phyloP scores from a whole-genome alignment of 2,888 invertebrate species.

The Chrysopilus asiliformis region DNA sequence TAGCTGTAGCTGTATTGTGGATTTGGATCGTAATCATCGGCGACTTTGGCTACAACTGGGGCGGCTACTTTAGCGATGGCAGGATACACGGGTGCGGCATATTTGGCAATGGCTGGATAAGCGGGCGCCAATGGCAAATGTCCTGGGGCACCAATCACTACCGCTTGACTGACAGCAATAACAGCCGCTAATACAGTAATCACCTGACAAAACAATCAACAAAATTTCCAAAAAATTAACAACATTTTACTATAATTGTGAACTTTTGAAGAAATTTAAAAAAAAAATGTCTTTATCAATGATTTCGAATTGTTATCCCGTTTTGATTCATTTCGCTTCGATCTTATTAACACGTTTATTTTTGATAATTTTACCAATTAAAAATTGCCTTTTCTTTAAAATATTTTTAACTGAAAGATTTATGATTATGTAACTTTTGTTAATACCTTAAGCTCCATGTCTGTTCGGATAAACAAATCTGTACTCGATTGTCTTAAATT shows the following conservation, averaged over 20 bases:
- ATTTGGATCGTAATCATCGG: constrained; percentile 37
- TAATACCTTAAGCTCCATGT: constrained; percentile 32
- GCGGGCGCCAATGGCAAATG: constrained; percentile 15
- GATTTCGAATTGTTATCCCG: neutral
- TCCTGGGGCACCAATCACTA: constrained; percentile 26
- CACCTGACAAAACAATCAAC: constrained; percentile 1
- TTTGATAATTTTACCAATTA: no score
- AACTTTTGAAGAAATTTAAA: no score
- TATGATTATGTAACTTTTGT: no score
- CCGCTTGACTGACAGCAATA: constrained; percentile 24
- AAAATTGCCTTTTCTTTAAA: no score
- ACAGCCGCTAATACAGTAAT: constrained; percentile 24
- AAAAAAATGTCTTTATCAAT: no score
- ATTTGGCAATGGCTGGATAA: constrained; percentile 21
- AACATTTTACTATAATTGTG: no score
- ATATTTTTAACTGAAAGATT: no score
- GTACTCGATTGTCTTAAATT: constrained; percentile 25
- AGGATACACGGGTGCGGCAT: constrained; percentile 22
- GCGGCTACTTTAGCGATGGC: constrained; percentile 27
- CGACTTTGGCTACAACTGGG: constrained; percentile 21
- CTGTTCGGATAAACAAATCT: constrained; percentile 31
- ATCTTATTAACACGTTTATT: no score
- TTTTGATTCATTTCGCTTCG: no score
- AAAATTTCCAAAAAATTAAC: no score
- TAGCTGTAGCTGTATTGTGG: constrained; percentile 44